Percentiles rank a stretch among this genome's conserved stretches.
These are phyloP conservation scores for Todiramphus saurophagus DNA, from an alignment of 2,113 vertebrate genomes.

Conservation along the genomic window DNA sequence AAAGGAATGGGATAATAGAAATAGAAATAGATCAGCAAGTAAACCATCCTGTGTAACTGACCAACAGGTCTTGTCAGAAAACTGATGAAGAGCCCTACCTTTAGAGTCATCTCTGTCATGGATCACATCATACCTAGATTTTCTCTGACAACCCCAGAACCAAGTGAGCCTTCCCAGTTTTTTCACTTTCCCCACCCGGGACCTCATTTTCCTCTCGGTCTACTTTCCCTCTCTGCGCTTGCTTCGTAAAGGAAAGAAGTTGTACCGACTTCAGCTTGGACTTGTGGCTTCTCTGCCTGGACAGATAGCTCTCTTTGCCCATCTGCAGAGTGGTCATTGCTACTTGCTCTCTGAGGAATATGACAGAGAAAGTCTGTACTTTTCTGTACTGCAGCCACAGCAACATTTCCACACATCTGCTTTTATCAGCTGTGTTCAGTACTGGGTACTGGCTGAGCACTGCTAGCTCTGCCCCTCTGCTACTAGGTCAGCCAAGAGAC, in stretches of 20 bases:
- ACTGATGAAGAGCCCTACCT: accelerated
- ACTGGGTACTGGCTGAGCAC: background rate
- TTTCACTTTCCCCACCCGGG: background rate
- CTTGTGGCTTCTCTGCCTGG: background rate
- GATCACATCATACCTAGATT: background rate
- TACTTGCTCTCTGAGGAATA: background rate
- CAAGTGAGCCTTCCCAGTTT: background rate
- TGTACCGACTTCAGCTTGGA: background rate
- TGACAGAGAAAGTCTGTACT: accelerated
- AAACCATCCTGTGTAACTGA: background rate
- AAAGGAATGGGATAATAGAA: too few relatives aligned
- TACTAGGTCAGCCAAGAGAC: background rate
- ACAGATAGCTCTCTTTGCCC: background rate
- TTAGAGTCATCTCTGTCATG: background rate
- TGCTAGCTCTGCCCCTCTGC: background rate
- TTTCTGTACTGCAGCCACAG: background rate
- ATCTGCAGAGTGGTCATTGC: background rate
- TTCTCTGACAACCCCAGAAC: background rate
- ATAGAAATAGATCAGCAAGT: too few relatives aligned
- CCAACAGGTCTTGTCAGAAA: background rate
- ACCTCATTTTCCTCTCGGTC: background rate
- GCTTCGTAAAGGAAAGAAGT: background rate
- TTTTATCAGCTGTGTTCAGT: background rate
- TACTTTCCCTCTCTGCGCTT: background rate
- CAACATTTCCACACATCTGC: background rate